Conservation (phyloP, 2,797 vertebrate genomes). For the Apodemus agrarius region DNA sequence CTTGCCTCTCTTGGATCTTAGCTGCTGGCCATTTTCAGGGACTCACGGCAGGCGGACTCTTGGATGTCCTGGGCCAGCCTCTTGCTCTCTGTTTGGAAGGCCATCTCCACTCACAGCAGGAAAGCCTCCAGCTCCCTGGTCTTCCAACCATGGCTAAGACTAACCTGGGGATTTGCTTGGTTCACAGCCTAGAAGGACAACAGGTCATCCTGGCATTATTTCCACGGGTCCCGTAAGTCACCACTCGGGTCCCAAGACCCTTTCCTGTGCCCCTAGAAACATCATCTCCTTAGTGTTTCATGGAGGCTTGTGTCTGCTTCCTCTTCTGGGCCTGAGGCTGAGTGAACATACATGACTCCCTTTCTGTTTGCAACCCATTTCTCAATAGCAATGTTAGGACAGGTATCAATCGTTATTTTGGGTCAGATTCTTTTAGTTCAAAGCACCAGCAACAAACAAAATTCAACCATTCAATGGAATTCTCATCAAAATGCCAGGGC, state of each 20-base stretch:
- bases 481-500: not conserved
- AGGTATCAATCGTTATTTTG: not conserved
- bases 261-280: not conserved
- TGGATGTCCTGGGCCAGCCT: not conserved
- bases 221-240: not conserved
- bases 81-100: not conserved
- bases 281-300: not conserved
- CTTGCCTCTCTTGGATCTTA: too few species aligned
- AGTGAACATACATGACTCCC: not conserved
- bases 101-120: not conserved
- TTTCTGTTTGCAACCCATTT: not conserved
- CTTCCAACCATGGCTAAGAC: not conserved
- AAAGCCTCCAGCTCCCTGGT: not conserved
- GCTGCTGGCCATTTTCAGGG: not conserved
- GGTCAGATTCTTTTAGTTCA: not conserved
- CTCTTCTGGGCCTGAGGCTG: not conserved
- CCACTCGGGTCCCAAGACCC: not conserved
- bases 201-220: not conserved
- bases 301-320: not conserved
- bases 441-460: constrained; percentile 21
- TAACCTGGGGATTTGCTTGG: not conserved
- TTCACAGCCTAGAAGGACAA: not conserved
- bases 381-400: not conserved
- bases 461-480: not conserved
- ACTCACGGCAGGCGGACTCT: too few species aligned